phyloP scores from a whole-genome alignment of 2,888 invertebrate species.

The Fabriciana adippe region DNA sequence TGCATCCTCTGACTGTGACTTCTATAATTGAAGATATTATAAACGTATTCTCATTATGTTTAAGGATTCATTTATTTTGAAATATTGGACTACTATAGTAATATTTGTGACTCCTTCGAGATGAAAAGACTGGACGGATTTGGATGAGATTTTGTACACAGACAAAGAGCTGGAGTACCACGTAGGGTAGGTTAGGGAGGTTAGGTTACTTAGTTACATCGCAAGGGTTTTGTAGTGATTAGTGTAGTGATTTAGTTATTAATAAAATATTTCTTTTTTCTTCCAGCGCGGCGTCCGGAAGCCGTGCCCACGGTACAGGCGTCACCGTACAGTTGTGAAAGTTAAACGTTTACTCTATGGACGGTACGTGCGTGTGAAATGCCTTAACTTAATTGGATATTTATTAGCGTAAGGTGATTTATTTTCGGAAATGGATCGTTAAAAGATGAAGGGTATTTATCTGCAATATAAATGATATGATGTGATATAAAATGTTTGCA shows the following conservation, averaged over 20 bases:
- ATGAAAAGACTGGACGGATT: too few species aligned
- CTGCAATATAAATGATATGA: neutral
- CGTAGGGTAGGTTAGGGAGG: too few species aligned
- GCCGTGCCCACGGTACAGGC: conserved; percentile 49
- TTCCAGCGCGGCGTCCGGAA: conserved; percentile 51
- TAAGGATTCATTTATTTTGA: too few species aligned
- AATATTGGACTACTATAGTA: too few species aligned
- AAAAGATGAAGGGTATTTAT: neutral
- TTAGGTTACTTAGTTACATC: too few species aligned
- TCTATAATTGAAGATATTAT: too few species aligned
- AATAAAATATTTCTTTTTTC: conserved; percentile 26
- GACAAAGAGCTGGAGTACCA: too few species aligned
- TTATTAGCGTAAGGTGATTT: neutral
- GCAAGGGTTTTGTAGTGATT: too few species aligned
- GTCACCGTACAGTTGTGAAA: conserved; percentile 32
- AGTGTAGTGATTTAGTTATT: neutral
- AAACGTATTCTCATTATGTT: too few species aligned
- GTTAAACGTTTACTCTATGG: conserved; percentile 40
- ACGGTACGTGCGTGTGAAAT: conserved; percentile 26
- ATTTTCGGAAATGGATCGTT: neutral
- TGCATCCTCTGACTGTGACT: too few species aligned
- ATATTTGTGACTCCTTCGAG: too few species aligned
- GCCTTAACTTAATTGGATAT: conserved; percentile 23
- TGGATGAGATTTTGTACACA: too few species aligned
- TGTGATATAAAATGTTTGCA: neutral